These are phyloP conservation scores for Drosophila grimshawi DNA, from an alignment of 1,140 invertebrate species.

Conservation along the genomic window DNA sequence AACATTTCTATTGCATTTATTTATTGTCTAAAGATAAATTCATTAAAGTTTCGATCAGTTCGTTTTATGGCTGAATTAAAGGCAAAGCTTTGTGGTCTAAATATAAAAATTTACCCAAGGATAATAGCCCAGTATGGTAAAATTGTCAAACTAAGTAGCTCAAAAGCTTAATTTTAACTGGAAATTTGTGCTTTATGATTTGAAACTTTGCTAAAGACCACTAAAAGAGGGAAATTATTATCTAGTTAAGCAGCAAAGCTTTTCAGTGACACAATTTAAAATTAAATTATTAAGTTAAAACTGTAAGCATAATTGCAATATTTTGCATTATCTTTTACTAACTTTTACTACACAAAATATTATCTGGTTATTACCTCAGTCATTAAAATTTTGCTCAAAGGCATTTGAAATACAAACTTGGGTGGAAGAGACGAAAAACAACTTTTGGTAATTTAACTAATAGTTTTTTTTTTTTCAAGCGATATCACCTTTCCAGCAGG, in stretches of 20 bases:
- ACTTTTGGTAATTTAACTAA: constrained; percentile 28
- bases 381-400: constrained; percentile 17
- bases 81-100: too few species aligned
- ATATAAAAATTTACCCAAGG: background rate
- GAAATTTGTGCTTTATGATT: background rate
- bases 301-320: background rate
- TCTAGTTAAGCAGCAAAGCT: background rate
- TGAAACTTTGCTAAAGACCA: background rate
- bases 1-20: too few species aligned
- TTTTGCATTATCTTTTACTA: background rate
- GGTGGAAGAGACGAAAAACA: background rate
- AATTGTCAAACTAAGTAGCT: background rate
- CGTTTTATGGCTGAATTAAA: too few species aligned
- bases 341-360: background rate
- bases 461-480: constrained; percentile 2
- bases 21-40: too few species aligned
- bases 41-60: too few species aligned
- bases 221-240: background rate
- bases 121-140: background rate
- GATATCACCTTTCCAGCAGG: constrained; percentile 1
- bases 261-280: background rate
- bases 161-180: background rate
- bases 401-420: constrained; percentile 5
- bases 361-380: constrained; percentile 34
- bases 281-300: constrained; percentile 15